A percentile compares a stretch with the other conserved stretches of the same genome.
These are phyloP conservation scores for Orestias chungarensis DNA, from an alignment of 2,797 vertebrate genomes.

Conservation along the genomic window DNA sequence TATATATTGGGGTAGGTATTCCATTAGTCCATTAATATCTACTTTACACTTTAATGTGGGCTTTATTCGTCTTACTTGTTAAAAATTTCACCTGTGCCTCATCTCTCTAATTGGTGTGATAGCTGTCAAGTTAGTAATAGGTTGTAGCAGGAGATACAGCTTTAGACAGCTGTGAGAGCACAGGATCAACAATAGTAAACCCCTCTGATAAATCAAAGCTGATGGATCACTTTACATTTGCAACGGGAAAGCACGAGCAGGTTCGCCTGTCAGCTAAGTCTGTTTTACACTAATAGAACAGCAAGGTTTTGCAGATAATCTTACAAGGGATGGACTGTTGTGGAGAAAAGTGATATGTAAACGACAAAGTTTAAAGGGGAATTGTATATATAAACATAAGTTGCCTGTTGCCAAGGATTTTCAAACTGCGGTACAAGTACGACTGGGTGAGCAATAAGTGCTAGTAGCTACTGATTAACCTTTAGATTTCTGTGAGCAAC, in stretches of 20 bases:
- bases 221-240: conserved; percentile 68
- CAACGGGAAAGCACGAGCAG: conserved; percentile 23
- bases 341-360: not conserved
- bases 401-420: conserved; percentile 4
- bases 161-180: conserved; percentile 41
- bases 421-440: not conserved
- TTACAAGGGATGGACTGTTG: not conserved
- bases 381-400: not conserved
- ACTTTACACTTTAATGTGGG: conserved; percentile 5
- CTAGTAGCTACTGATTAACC: not conserved
- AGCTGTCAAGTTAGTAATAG: conserved; percentile 30
- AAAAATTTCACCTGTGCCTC: conserved; percentile 31
- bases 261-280: conserved; percentile 37
- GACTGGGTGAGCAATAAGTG: not conserved
- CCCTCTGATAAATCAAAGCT: conserved; percentile 62
- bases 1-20: conserved; percentile 48
- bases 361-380: conserved; percentile 5
- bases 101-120: conserved; percentile 47
- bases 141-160: conserved; percentile 50
- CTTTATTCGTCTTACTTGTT: conserved; percentile 6
- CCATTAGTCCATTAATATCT: conserved; percentile 28
- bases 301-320: conserved; percentile 7
- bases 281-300: conserved; percentile 24
- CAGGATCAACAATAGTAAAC: conserved; percentile 56
- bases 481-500: not conserved